Conservation (phyloP, 2,888 invertebrate species). For the Agriopis leucophaearia region DNA sequence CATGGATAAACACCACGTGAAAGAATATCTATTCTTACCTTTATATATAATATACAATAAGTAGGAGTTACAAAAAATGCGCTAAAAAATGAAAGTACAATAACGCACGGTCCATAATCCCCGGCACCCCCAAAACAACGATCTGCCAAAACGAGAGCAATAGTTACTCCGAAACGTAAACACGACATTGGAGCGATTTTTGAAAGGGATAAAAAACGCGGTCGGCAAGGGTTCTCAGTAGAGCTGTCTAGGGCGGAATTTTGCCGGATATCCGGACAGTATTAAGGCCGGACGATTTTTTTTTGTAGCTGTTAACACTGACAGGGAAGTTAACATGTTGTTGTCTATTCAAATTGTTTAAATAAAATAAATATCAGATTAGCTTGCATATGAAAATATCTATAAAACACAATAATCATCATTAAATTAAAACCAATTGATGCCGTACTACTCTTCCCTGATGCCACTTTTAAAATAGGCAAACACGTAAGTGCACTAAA, state of each 20-base stretch:
- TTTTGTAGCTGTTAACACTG: too few species aligned
- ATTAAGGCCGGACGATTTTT: constrained; percentile 1
- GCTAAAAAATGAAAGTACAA: constrained; percentile 30
- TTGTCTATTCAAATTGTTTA: too few species aligned
- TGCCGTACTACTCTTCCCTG: too few species aligned
- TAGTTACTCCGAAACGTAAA: constrained; percentile 72
- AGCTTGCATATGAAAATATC: too few species aligned
- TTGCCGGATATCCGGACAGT: constrained; percentile 4
- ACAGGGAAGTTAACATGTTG: not conserved
- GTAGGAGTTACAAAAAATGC: constrained; percentile 7
- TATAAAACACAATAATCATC: too few species aligned
- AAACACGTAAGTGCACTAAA: too few species aligned
- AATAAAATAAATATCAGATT: too few species aligned
- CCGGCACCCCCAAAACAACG: constrained; percentile 55
- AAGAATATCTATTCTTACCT: not conserved
- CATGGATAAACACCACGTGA: too few species aligned
- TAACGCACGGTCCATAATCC: constrained; percentile 51
- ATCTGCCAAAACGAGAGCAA: constrained; percentile 74
- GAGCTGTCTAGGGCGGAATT: constrained; percentile 12
- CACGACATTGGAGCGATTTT: constrained; percentile 78
- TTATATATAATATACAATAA: not conserved
- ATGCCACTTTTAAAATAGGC: too few species aligned
- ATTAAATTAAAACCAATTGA: too few species aligned
- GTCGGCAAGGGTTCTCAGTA: constrained; percentile 72
- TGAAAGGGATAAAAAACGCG: constrained; percentile 76